Evolutionary conservation across 2,888 invertebrate species (phyloP).

Genomic region (Cantharis rustica): DNA sequence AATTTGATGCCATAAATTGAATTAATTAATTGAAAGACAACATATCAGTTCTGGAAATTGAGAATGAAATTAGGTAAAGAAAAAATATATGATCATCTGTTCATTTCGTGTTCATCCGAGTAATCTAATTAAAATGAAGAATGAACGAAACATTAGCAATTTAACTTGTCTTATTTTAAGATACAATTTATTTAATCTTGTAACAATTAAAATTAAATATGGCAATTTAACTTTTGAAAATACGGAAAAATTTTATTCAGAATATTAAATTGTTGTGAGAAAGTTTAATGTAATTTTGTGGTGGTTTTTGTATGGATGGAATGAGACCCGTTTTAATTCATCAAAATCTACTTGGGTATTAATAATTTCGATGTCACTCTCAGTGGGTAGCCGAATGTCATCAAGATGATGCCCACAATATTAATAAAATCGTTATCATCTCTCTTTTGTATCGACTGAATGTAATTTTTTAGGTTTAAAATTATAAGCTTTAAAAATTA

Average conservation of each 20-base stretch:
- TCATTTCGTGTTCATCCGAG: constrained; percentile 8
- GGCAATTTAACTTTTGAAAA: not conserved
- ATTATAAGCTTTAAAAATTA: not conserved
- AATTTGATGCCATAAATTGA: constrained; percentile 13
- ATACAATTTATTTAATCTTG: not conserved
- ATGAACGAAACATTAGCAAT: not conserved
- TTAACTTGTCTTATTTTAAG: not conserved
- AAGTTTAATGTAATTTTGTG: not conserved
- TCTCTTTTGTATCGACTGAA: not conserved
- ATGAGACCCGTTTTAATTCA: not conserved
- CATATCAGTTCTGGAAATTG: constrained; percentile 15
- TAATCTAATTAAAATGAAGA: constrained; percentile 12
- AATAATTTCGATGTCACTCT: not conserved
- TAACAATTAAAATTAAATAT: not conserved
- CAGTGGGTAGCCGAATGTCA: not conserved
- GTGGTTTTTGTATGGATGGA: not conserved
- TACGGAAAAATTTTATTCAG: not conserved
- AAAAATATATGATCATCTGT: constrained; percentile 4
- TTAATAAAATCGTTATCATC: not conserved
- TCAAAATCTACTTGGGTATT: not conserved
- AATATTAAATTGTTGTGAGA: not conserved
- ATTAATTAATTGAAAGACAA: constrained; percentile 18
- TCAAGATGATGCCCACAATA: not conserved
- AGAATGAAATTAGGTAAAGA: constrained; percentile 5
- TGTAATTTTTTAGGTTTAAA: not conserved